A percentile compares a stretch with the other conserved stretches of the same genome.
Conservation (phyloP, 2,113 vertebrate species). For the Ramphastos sulfuratus region DNA sequence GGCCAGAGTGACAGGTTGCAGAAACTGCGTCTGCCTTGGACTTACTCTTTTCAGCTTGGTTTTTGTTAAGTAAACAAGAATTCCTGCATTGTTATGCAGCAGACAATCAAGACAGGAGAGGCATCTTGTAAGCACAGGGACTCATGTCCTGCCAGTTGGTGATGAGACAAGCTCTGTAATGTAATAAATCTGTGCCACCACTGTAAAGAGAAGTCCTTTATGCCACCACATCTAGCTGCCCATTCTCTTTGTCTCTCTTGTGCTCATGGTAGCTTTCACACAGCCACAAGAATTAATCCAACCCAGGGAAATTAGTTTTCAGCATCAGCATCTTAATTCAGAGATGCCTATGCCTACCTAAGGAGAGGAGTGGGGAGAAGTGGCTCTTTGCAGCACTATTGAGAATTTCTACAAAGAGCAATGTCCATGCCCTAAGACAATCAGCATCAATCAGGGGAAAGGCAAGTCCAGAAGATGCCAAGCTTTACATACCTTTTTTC, state of each 20-base stretch:
- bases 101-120: background rate
- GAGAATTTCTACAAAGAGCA: background rate
- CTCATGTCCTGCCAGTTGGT: background rate
- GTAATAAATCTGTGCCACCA: background rate
- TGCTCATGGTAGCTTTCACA: background rate
- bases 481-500: background rate
- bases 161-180: background rate
- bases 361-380: background rate
- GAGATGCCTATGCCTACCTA: background rate
- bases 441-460: background rate
- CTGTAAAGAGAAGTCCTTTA: background rate
- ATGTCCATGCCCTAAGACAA: background rate
- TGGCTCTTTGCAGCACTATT: background rate
- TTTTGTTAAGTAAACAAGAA: background rate
- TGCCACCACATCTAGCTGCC: background rate
- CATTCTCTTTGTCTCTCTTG: background rate
- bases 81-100: background rate
- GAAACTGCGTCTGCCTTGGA: background rate
- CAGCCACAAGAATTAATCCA: background rate
- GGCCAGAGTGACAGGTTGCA: background rate
- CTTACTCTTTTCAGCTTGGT: slow-evolving; percentile 7
- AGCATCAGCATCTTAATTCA: background rate
- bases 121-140: background rate
- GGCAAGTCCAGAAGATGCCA: background rate
- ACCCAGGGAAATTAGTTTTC: background rate